Conservation (phyloP, 2,888 invertebrate species). For the Pyrrhosoma nymphula region DNA sequence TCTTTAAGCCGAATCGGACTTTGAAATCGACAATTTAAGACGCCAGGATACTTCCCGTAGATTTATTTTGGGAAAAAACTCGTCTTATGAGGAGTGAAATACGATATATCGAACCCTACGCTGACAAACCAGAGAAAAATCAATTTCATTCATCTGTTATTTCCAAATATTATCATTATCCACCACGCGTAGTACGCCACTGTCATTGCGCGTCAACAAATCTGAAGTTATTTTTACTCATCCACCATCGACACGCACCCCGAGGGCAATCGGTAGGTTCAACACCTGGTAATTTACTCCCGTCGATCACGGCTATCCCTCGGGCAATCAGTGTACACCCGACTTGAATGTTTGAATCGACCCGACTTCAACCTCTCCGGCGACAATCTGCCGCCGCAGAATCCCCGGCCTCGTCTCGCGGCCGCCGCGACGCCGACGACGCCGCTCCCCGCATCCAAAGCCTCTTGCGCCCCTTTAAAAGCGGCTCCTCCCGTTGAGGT, state of each 20-base stretch:
- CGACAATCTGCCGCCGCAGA: neutral
- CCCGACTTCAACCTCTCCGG: neutral
- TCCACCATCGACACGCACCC: neutral
- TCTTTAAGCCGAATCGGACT: no score
- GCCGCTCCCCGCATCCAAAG: neutral
- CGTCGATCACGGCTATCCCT: neutral
- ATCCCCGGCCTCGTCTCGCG: neutral
- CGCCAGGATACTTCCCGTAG: no score
- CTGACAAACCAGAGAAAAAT: no score
- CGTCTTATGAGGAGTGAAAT: no score
- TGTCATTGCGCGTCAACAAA: no score
- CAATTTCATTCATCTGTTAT: no score
- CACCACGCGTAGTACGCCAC: no score
- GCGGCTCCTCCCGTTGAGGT: neutral
- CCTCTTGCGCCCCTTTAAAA: neutral
- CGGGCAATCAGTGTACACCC: neutral
- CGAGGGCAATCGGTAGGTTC: neutral
- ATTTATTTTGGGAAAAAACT: no score
- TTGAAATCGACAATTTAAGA: no score
- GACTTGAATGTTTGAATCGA: neutral
- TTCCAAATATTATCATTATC: no score
- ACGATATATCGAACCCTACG: no score
- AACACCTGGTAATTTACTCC: neutral
- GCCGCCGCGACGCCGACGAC: no score
- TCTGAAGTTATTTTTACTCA: neutral